phyloP scores from a whole-genome alignment of 2,797 vertebrate species.

The Hemibagrus guttatus region DNA sequence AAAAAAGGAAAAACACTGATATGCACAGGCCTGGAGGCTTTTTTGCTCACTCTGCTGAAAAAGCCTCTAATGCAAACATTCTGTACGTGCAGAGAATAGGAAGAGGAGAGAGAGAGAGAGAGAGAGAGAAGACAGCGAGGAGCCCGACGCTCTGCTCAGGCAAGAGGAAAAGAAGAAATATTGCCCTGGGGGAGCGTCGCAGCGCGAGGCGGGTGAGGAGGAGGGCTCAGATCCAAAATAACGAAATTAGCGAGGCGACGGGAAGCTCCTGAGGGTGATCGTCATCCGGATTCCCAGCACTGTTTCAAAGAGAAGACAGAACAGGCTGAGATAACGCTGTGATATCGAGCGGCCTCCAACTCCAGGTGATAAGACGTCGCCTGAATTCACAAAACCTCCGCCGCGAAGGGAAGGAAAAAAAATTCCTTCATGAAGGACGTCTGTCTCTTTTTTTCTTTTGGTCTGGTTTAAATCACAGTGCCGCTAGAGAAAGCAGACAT shows the following conservation, averaged over 20 bases:
- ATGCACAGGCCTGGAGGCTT: constrained; percentile 25
- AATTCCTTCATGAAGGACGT: constrained; percentile 16
- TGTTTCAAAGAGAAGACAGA: constrained; percentile 33
- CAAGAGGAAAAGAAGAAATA: constrained; percentile 63
- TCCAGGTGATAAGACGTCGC: constrained; percentile 30
- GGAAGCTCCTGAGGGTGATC: constrained; percentile 48
- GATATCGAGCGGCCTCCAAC: constrained; percentile 32
- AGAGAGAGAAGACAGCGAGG: constrained; percentile 23
- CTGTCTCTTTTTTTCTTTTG: constrained; percentile 2
- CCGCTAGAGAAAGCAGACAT: background rate
- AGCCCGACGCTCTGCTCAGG: constrained; percentile 48
- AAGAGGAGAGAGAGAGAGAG: constrained; percentile 15
- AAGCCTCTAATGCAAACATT: constrained; percentile 56
- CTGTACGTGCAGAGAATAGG: constrained; percentile 46
- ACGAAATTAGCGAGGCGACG: constrained; percentile 52
- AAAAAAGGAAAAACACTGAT: background rate
- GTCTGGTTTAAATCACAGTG: constrained; percentile 1
- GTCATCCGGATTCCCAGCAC: constrained; percentile 39
- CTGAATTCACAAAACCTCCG: constrained; percentile 26
- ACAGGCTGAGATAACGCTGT: constrained; percentile 25
- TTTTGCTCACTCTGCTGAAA: constrained; percentile 49
- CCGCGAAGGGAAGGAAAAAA: background rate
- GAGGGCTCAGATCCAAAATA: constrained; percentile 45
- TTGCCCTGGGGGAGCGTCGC: constrained; percentile 53
- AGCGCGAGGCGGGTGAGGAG: constrained; percentile 28